Percentiles rank a stretch among this genome's conserved stretches.
Conservation (phyloP, 2,797 vertebrate genomes). For the Cossypha niveicapilla region DNA sequence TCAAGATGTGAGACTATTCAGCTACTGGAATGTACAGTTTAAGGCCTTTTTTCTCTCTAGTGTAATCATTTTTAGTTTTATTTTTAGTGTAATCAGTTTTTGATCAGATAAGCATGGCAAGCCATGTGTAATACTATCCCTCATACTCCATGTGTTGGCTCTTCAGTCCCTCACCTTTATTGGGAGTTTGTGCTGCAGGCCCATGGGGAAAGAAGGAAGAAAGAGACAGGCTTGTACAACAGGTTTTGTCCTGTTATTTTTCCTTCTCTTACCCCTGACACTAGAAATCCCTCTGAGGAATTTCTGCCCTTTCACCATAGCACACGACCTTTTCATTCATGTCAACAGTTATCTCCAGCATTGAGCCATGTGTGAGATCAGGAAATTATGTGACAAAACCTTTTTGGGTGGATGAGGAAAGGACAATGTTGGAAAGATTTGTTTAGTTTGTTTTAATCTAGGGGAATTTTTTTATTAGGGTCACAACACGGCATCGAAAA, state of each 20-base stretch:
- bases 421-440: neutral
- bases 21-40: neutral
- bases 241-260: neutral
- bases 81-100: neutral
- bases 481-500: neutral
- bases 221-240: neutral
- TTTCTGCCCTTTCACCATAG: neutral
- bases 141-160: neutral
- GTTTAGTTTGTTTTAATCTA: neutral
- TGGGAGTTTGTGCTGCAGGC: neutral
- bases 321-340: neutral
- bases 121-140: neutral
- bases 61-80: neutral
- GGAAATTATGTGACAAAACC: neutral
- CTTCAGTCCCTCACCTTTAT: neutral
- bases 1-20: neutral
- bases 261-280: neutral
- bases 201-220: neutral
- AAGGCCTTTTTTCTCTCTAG: fast-evolving
- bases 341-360: neutral
- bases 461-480: neutral
- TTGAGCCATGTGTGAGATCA: neutral
- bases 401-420: neutral
- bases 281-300: neutral
- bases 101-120: neutral